A percentile compares a stretch with the other conserved stretches of the same genome.
phyloP scores from a whole-genome alignment of 37 sponge, comb jelly and placozoan genomes.

The Chondrosia reniformis region DNA sequence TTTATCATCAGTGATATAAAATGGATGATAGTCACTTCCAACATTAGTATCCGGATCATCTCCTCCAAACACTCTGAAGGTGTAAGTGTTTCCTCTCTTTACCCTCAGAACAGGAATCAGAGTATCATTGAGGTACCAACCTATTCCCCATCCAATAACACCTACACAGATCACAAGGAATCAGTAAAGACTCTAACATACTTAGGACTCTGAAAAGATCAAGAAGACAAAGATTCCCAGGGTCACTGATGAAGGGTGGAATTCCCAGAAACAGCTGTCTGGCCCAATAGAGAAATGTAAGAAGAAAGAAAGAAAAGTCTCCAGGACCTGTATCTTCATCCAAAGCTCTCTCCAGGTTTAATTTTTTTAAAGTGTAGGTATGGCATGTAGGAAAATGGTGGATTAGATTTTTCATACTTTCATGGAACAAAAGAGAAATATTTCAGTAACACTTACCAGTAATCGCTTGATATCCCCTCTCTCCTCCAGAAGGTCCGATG shows the following conservation, averaged over 20 bases:
- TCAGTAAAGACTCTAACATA: neutral
- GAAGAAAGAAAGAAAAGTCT: neutral
- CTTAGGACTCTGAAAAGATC: neutral
- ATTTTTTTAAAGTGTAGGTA: too few species aligned
- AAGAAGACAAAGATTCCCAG: too few species aligned
- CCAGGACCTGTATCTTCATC: too few species aligned
- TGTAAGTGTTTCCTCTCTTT: constrained; percentile 49
- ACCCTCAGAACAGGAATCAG: constrained; percentile 65
- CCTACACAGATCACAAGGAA: constrained; percentile 4
- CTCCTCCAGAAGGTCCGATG: constrained; percentile 53
- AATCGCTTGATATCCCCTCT: constrained; percentile 51
- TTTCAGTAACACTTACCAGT: constrained; percentile 34
- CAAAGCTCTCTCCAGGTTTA: too few species aligned
- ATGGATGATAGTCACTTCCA: constrained; percentile 55
- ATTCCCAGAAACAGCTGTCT: too few species aligned
- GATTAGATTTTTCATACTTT: too few species aligned
- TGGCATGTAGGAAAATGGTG: too few species aligned
- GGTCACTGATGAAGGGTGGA: too few species aligned
- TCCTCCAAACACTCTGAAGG: constrained; percentile 53
- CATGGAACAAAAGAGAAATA: too few species aligned
- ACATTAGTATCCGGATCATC: constrained; percentile 3
- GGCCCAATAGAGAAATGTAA: neutral
- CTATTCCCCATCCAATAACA: constrained; percentile 50
- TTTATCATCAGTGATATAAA: constrained; percentile 57
- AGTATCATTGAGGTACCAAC: constrained; percentile 62